phyloP scores from a whole-genome alignment of 2,888 invertebrate species.

The Mermis nigrescens region DNA sequence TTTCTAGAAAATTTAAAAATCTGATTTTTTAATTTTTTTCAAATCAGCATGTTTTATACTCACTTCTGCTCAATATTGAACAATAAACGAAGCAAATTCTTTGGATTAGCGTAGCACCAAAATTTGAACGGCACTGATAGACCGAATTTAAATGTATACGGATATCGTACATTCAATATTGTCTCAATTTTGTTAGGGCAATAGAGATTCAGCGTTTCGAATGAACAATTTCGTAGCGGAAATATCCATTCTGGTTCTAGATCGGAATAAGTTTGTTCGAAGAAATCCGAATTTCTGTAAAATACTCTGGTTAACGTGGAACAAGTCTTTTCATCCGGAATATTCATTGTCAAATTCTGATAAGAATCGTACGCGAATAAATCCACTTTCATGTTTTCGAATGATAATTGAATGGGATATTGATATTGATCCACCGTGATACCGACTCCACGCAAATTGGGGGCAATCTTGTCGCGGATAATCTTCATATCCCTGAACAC shows the following conservation, averaged over 20 bases:
- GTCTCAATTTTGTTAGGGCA: not conserved
- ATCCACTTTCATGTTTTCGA: not conserved
- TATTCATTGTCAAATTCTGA: not conserved
- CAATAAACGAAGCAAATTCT: not conserved
- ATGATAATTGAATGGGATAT: not conserved
- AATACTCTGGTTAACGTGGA: not conserved
- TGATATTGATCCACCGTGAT: not conserved
- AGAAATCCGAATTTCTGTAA: not conserved
- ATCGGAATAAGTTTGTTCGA: constrained; percentile 1
- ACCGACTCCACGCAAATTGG: not conserved
- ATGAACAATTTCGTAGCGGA: not conserved
- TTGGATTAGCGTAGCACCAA: not conserved
- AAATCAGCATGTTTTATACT: too few relatives aligned
- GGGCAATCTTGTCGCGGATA: not conserved
- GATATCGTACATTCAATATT: not conserved
- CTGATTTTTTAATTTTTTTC: too few relatives aligned
- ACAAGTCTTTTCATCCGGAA: not conserved
- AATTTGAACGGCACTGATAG: not conserved
- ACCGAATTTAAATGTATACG: not conserved
- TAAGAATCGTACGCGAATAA: constrained; percentile 6
- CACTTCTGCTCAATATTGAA: too few relatives aligned
- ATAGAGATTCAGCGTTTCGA: not conserved
- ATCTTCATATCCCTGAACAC: not conserved
- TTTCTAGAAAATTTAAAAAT: too few relatives aligned
- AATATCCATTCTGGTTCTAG: not conserved